Percentiles rank a stretch among this genome's conserved stretches.
Evolutionary conservation across 1,140 invertebrate genomes (phyloP).

Genomic region (Papilio aristodemus): DNA sequence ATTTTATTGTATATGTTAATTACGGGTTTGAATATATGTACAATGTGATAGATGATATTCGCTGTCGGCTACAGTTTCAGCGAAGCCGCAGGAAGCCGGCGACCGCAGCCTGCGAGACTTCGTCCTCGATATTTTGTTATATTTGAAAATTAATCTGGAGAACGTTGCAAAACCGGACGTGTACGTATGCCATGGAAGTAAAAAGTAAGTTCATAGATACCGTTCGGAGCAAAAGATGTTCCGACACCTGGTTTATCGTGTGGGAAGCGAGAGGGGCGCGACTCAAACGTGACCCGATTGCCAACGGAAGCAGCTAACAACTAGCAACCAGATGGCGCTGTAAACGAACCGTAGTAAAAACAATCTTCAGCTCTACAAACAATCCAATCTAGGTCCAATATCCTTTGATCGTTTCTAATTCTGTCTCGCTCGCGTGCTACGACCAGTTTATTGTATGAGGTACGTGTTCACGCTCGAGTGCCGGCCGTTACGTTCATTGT

Average conservation of each 20-base stretch:
- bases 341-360: not conserved
- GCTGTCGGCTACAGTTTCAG: conserved; percentile 12
- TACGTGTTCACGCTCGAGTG: not conserved
- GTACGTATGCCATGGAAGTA: no score
- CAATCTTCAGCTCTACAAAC: conserved; percentile 15
- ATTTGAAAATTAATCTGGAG: conserved; percentile 1
- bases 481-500: conserved; percentile 3
- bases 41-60: conserved; percentile 3
- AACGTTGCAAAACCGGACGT: conserved; percentile 1
- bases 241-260: conserved; percentile 8
- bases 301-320: conserved; percentile 1
- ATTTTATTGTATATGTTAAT: no score
- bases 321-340: conserved; percentile 3
- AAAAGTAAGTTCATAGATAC: not conserved
- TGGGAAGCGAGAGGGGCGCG: conserved; percentile 13
- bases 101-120: conserved; percentile 12
- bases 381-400: conserved; percentile 23
- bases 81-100: conserved; percentile 8
- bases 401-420: conserved; percentile 25
- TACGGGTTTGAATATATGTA: not conserved
- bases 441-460: conserved; percentile 8
- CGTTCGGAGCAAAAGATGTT: not conserved
- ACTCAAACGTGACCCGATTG: conserved; percentile 20
- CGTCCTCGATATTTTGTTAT: not conserved
- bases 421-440: not conserved